A percentile compares a stretch with the other conserved stretches of the same genome.
Evolutionary conservation across 2,113 vertebrate species (phyloP).

Genomic region (Rhinogobius similis): DNA sequence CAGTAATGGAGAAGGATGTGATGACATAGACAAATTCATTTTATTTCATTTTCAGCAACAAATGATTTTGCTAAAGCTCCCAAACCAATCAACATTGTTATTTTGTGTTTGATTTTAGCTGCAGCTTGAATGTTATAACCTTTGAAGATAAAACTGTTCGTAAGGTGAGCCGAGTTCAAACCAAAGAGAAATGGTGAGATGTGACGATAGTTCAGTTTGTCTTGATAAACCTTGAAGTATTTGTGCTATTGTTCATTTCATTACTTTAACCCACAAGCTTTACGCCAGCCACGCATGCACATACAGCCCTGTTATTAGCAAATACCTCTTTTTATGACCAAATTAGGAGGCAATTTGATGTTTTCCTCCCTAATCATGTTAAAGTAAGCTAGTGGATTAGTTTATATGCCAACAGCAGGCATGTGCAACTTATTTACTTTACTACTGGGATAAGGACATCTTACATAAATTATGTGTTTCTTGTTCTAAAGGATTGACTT

Average conservation of each 20-base stretch:
- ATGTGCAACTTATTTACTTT: slow-evolving; percentile 10
- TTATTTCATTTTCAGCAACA: not conserved
- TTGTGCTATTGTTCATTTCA: slow-evolving; percentile 39
- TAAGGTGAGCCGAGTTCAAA: slow-evolving; percentile 39
- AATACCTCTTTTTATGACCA: slow-evolving; percentile 62
- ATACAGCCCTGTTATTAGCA: slow-evolving; percentile 49
- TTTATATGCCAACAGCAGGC: slow-evolving; percentile 23
- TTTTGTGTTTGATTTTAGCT: not conserved
- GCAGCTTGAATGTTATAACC: not conserved
- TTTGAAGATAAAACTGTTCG: slow-evolving; percentile 1
- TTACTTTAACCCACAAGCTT: slow-evolving; percentile 24
- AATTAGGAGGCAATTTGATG: slow-evolving; percentile 48
- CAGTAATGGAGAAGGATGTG: not conserved
- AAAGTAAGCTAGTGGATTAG: slow-evolving; percentile 41
- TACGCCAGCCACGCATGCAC: slow-evolving; percentile 30
- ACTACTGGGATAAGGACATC: slow-evolving; percentile 9
- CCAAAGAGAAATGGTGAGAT: slow-evolving; percentile 40
- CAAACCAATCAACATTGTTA: not conserved
- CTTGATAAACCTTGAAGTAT: slow-evolving; percentile 50
- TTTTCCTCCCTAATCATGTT: slow-evolving; percentile 52
- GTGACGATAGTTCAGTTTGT: slow-evolving; percentile 53
- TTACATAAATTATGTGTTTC: not conserved
- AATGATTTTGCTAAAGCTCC: not conserved
- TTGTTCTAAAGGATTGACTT: slow-evolving; percentile 15
- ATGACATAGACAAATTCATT: not conserved